These are phyloP conservation scores for Rotaria socialis DNA, from an alignment of 2,888 invertebrate species.

Conservation along the genomic window DNA sequence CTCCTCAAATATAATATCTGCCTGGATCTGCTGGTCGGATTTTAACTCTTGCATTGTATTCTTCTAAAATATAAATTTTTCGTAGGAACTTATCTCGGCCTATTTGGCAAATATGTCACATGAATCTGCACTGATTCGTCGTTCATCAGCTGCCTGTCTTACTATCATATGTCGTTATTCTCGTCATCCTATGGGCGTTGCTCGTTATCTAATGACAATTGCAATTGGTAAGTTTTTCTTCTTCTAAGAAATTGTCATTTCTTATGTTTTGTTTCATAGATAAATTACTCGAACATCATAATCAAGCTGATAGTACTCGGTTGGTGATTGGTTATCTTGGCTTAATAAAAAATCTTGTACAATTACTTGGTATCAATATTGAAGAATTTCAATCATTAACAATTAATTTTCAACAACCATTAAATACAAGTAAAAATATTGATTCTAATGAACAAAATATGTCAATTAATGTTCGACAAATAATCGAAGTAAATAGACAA, in stretches of 20 bases:
- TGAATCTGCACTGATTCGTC: conserved; percentile 12
- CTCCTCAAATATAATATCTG: no score
- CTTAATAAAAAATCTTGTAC: conserved; percentile 11
- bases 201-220: conserved; percentile 21
- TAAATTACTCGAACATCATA: conserved; percentile 4
- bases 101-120: conserved; percentile 29
- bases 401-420: neutral
- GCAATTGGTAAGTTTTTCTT: neutral
- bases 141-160: conserved; percentile 24
- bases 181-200: neutral
- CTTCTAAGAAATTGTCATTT: no score
- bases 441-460: neutral
- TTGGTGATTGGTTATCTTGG: neutral
- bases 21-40: no score
- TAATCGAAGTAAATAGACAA: neutral
- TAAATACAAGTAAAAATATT: neutral
- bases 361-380: neutral
- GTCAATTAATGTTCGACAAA: neutral
- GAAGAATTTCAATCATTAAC: neutral
- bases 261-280: neutral
- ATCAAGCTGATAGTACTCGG: neutral
- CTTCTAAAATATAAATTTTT: no score
- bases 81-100: neutral
- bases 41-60: no score
- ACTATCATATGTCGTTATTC: neutral